Evolutionary conservation across 2,888 invertebrate genomes (phyloP).

Genomic region (Automeris io): DNA sequence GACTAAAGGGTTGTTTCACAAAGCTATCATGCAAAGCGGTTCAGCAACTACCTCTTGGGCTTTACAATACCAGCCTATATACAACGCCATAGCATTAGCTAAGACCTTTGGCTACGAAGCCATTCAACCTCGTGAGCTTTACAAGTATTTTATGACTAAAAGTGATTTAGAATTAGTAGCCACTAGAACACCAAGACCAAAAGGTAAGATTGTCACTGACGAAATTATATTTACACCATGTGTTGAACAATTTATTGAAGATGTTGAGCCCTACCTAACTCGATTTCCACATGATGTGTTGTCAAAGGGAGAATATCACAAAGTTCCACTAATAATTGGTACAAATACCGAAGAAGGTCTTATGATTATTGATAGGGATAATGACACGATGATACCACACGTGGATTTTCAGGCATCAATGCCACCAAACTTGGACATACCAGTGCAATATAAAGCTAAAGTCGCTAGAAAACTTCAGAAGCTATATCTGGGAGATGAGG

Average conservation of each 20-base stretch:
- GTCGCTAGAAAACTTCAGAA: constrained; percentile 13
- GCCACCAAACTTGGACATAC: constrained; percentile 8
- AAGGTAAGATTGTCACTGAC: neutral
- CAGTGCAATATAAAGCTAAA: constrained; percentile 11
- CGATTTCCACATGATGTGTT: constrained; percentile 13
- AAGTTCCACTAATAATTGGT: constrained; percentile 25
- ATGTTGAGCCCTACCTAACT: constrained; percentile 14
- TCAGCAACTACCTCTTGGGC: constrained; percentile 28
- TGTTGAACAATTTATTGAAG: constrained; percentile 11
- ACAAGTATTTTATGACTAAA: constrained; percentile 9
- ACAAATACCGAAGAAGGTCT: constrained; percentile 22
- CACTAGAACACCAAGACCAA: neutral
- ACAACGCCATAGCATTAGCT: constrained; percentile 20
- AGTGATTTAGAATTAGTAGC: constrained; percentile 5
- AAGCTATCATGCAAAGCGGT: constrained; percentile 32
- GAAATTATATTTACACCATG: constrained; percentile 10
- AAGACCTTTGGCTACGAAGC: constrained; percentile 10
- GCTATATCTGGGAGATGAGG: constrained; percentile 33
- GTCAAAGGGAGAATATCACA: constrained; percentile 14
- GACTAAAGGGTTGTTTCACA: constrained; percentile 31
- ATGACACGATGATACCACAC: constrained; percentile 6
- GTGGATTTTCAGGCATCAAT: constrained; percentile 9
- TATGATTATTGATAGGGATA: constrained; percentile 9
- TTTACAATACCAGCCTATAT: constrained; percentile 16
- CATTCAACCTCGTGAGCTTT: constrained; percentile 4